Conservation (phyloP, 2,888 invertebrate species). For the Pyrocoelia pectoralis region DNA sequence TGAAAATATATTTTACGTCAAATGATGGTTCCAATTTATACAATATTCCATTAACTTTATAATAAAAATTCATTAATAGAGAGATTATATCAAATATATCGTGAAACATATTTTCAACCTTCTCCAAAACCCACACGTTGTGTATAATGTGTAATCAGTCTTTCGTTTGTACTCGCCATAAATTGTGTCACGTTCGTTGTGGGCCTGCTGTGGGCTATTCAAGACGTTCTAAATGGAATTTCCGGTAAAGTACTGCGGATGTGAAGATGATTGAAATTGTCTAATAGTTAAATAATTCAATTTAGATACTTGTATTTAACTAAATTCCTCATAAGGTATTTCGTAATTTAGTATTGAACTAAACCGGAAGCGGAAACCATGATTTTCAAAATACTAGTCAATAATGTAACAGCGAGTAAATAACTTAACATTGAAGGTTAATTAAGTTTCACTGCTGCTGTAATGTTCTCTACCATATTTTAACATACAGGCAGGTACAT, state of each 20-base stretch:
- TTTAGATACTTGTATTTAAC: conserved; percentile 13
- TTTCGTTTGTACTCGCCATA: conserved; percentile 27
- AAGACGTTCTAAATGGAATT: conserved; percentile 30
- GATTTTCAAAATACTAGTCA: neutral
- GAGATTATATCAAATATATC: neutral
- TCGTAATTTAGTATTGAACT: neutral
- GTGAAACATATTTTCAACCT: conserved; percentile 1
- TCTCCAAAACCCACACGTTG: conserved; percentile 16
- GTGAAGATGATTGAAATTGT: conserved; percentile 25
- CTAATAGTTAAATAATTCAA: conserved; percentile 16
- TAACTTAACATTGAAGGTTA: too few species aligned
- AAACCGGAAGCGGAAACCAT: neutral
- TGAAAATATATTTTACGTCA: conserved; percentile 5
- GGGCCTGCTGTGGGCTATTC: conserved; percentile 23
- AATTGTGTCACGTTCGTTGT: conserved; percentile 27
- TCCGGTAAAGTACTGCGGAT: conserved; percentile 22
- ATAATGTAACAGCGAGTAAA: neutral
- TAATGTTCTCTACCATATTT: too few species aligned
- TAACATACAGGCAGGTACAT: too few species aligned
- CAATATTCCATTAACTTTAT: neutral
- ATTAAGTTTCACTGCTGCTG: too few species aligned
- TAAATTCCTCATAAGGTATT: conserved; percentile 4
- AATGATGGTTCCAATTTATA: neutral
- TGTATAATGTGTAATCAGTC: conserved; percentile 32
- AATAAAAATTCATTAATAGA: neutral